A percentile compares a stretch with the other conserved stretches of the same genome.
These are phyloP conservation scores for Cyanoramphus novaezelandiae DNA, from an alignment of 2,113 vertebrate genomes.

Conservation along the genomic window DNA sequence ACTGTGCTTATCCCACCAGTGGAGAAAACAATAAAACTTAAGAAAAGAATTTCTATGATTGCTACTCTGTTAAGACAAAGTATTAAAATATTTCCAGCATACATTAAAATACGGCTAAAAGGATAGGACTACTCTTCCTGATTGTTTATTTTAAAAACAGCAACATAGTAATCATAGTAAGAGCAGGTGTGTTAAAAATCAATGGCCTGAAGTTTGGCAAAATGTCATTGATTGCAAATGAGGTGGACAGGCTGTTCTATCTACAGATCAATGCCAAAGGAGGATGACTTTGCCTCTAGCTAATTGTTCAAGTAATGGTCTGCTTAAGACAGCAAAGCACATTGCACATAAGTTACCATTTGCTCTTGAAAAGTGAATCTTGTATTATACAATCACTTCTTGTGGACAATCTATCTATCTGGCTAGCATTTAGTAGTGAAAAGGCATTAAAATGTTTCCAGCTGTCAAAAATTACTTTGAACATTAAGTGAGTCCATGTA, in stretches of 20 bases:
- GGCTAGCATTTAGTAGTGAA: neutral
- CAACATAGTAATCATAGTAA: neutral
- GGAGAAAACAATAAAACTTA: neutral
- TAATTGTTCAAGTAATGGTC: neutral
- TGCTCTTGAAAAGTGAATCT: neutral
- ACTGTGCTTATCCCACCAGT: accelerated
- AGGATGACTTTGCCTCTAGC: neutral
- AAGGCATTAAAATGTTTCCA: neutral
- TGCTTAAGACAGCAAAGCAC: neutral
- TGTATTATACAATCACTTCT: neutral
- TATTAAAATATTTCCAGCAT: neutral
- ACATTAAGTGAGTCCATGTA: neutral
- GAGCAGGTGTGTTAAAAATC: neutral
- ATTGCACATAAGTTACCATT: neutral
- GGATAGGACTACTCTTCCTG: neutral
- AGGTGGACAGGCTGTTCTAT: neutral
- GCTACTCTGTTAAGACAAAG: neutral
- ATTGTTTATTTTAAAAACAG: neutral
- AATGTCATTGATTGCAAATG: neutral
- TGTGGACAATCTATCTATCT: neutral
- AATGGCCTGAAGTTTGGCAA: neutral
- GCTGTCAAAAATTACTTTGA: neutral
- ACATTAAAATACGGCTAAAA: neutral
- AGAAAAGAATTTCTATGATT: neutral
- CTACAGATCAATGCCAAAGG: neutral